These are phyloP conservation scores for Apteryx owenii DNA, from an alignment of 2,113 vertebrate species.

Conservation along the genomic window DNA sequence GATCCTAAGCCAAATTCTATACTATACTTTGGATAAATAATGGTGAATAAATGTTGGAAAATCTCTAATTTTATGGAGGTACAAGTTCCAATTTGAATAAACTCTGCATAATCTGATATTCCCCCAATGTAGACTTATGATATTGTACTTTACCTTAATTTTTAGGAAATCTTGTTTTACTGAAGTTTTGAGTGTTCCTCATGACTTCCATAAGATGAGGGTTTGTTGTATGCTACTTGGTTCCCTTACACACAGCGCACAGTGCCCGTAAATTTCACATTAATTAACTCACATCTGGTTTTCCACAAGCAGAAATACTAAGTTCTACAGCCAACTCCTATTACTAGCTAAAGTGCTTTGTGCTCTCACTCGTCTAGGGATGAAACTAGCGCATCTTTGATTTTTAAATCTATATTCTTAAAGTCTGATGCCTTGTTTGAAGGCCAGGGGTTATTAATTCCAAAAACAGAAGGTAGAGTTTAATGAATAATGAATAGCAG, in stretches of 20 bases:
- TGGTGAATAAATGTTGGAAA: not conserved
- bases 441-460: slow-evolving; percentile 69
- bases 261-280: not conserved
- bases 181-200: not conserved
- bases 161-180: not conserved
- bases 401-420: slow-evolving; percentile 41
- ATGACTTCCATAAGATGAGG: not conserved
- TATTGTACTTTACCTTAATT: not conserved
- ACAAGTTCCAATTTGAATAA: not conserved
- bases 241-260: not conserved
- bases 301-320: slow-evolving; percentile 23
- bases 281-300: slow-evolving; percentile 58
- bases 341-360: not conserved
- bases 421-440: slow-evolving; percentile 51
- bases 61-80: not conserved
- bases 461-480: slow-evolving; percentile 68
- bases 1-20: not conserved
- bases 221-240: slow-evolving; percentile 16
- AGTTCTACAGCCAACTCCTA: not conserved
- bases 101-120: not conserved
- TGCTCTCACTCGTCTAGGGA: slow-evolving; percentile 10
- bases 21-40: not conserved
- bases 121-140: not conserved
- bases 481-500: slow-evolving; percentile 73
- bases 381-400: slow-evolving; percentile 34